A percentile compares a stretch with the other conserved stretches of the same genome.
Conservation (phyloP, 2,888 invertebrate species). For the Drymonia ruficornis region DNA sequence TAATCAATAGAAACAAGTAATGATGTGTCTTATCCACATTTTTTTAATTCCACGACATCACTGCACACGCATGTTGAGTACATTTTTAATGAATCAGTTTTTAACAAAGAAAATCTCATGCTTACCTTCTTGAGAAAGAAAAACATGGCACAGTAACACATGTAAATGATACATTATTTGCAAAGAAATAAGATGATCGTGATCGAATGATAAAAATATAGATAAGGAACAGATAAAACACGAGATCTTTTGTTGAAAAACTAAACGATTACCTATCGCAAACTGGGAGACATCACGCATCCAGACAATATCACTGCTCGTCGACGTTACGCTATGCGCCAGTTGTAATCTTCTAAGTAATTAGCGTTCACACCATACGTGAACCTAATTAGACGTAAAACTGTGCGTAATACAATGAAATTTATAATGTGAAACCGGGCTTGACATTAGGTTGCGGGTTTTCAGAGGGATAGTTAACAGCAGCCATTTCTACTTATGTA, state of each 20-base stretch:
- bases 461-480: conserved; percentile 62
- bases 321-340: conserved; percentile 26
- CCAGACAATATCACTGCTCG: conserved; percentile 36
- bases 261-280: conserved; percentile 19
- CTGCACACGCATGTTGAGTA: conserved; percentile 25
- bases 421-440: conserved; percentile 75
- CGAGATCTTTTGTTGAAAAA: conserved; percentile 43
- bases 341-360: conserved; percentile 17
- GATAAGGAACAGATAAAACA: conserved; percentile 76
- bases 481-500: conserved; percentile 50
- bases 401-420: conserved; percentile 57
- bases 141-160: conserved; percentile 61
- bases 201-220: conserved; percentile 67
- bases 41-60: conserved; percentile 21
- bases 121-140: conserved; percentile 74
- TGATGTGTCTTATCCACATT: conserved; percentile 13
- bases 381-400: conserved; percentile 40
- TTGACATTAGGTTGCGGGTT: conserved; percentile 80
- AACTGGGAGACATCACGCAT: conserved; percentile 33
- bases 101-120: conserved; percentile 41
- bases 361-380: conserved; percentile 25
- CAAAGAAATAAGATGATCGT: conserved; percentile 58
- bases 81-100: conserved; percentile 25
- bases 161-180: conserved; percentile 43
- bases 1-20: conserved; percentile 7